Evolutionary conservation across 2,888 invertebrate species (phyloP).

Genomic region (Eumerus sabulonum): DNA sequence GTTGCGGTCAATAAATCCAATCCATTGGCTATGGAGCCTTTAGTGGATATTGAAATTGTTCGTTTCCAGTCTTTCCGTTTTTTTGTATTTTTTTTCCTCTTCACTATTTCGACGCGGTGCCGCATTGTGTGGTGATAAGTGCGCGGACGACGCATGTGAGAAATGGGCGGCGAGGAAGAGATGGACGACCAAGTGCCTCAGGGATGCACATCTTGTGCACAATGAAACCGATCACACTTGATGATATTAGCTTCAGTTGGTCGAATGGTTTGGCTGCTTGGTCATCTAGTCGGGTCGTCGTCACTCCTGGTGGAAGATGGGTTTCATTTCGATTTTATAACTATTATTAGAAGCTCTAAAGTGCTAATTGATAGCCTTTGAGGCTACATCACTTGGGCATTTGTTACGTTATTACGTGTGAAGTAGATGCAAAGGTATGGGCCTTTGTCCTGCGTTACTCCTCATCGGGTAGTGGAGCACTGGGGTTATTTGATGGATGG

Average conservation of each 20-base stretch:
- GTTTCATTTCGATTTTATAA: conserved; percentile 65
- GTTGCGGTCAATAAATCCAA: conserved; percentile 69
- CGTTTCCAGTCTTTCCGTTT: too few species aligned
- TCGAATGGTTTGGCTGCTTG: conserved; percentile 36
- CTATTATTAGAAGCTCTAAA: conserved; percentile 67
- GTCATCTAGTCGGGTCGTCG: too few species aligned
- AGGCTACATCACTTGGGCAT: conserved; percentile 53
- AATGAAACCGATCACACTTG: conserved; percentile 54
- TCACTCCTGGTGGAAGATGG: conserved; percentile 36
- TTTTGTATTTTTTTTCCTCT: conserved; percentile 13
- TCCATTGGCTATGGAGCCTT: conserved; percentile 68
- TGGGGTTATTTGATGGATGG: too few species aligned
- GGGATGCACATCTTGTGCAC: conserved; percentile 33
- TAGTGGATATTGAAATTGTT: conserved; percentile 66
- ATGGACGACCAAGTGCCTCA: conserved; percentile 22
- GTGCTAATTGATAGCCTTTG: conserved; percentile 66
- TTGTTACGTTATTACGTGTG: conserved; percentile 64
- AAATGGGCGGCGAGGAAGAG: too few species aligned
- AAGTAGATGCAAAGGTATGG: conserved; percentile 51
- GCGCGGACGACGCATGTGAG: conserved; percentile 30
- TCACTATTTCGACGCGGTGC: conserved; percentile 7
- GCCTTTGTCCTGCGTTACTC: conserved; percentile 45
- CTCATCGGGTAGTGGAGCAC: too few species aligned
- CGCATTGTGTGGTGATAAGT: conserved; percentile 52
- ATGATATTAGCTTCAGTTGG: conserved; percentile 48